These are phyloP conservation scores for Lasiommata megera DNA, from an alignment of 2,888 invertebrate genomes.

Conservation along the genomic window DNA sequence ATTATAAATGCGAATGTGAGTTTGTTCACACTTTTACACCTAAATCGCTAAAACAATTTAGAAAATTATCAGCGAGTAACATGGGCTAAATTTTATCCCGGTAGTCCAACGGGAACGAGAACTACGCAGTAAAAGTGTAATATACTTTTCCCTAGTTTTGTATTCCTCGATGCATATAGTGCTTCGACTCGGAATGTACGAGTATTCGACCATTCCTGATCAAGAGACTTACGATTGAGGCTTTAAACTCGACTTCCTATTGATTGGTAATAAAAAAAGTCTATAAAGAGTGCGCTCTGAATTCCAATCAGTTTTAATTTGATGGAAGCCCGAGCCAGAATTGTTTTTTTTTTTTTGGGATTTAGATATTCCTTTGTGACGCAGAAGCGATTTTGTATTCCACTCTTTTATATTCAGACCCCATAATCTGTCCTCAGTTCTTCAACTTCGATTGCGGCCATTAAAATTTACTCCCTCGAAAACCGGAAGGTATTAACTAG, in stretches of 20 bases:
- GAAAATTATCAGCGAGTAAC: too few relatives aligned
- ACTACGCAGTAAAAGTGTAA: too few relatives aligned
- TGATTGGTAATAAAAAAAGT: constrained; percentile 1
- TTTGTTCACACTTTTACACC: too few relatives aligned
- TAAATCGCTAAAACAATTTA: too few relatives aligned
- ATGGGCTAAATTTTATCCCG: too few relatives aligned
- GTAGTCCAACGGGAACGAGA: too few relatives aligned
- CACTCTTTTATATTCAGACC: constrained; percentile 15
- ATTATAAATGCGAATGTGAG: too few relatives aligned
- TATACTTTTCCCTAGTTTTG: too few relatives aligned
- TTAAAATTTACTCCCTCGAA: constrained; percentile 1
- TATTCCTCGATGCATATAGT: too few relatives aligned
- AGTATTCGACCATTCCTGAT: too few relatives aligned
- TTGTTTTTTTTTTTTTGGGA: constrained; percentile 11
- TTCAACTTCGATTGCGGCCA: constrained; percentile 8
- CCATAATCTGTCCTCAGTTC: constrained; percentile 13
- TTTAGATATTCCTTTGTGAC: constrained; percentile 18
- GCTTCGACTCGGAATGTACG: too few relatives aligned
- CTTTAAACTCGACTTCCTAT: neutral
- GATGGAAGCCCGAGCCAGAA: constrained; percentile 1
- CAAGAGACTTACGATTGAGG: neutral
- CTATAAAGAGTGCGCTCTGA: neutral
- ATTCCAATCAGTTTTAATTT: constrained; percentile 22
- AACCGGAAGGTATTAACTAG: too few relatives aligned
- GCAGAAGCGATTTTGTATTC: constrained; percentile 13